These are phyloP conservation scores for Triplophysa tibetana DNA, from an alignment of 2,113 vertebrate species.

Conservation along the genomic window DNA sequence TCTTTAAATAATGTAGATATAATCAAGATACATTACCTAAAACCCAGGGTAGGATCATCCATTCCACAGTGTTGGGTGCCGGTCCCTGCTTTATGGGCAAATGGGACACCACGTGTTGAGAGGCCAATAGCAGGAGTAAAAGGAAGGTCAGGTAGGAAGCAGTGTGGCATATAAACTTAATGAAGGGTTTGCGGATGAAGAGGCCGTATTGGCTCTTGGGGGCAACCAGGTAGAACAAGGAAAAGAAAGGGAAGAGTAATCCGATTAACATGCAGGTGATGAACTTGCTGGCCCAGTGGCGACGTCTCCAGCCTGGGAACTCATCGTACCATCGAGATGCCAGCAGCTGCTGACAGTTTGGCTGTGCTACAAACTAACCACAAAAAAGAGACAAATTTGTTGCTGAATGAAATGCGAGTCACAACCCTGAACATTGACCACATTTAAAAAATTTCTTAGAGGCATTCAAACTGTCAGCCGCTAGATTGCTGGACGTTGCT, in stretches of 20 bases:
- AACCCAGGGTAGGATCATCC: conserved; percentile 98
- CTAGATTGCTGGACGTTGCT: too few relatives aligned
- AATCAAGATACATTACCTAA: conserved; percentile 75
- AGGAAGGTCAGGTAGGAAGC: conserved; percentile 97
- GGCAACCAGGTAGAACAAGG: conserved; percentile 89
- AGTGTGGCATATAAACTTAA: conserved; percentile 99
- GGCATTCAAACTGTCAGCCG: not conserved
- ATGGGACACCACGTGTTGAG: conserved; percentile 91
- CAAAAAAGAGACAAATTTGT: conserved; percentile 17
- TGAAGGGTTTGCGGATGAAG: conserved; percentile 99
- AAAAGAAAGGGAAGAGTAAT: conserved; percentile 90
- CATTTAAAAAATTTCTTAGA: not conserved
- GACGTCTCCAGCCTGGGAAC: conserved; percentile 95
- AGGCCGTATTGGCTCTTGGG: conserved; percentile 95
- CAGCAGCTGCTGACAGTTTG: conserved; percentile 97
- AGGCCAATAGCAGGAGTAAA: conserved; percentile 96
- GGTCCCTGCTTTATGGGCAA: conserved; percentile 88
- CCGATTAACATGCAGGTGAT: conserved; percentile 95
- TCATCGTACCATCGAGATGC: conserved; percentile 97
- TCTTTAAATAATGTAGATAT: too few relatives aligned
- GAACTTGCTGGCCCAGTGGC: conserved; percentile 95
- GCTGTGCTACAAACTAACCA: conserved; percentile 94
- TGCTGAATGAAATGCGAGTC: not conserved
- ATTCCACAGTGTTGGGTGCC: conserved; percentile 92
- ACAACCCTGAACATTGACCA: not conserved